Evolutionary conservation across 2,113 vertebrate species (phyloP), one percentile per base, ranked within the genome.

Genomic region (Phrynosoma platyrhinos): DNA sequence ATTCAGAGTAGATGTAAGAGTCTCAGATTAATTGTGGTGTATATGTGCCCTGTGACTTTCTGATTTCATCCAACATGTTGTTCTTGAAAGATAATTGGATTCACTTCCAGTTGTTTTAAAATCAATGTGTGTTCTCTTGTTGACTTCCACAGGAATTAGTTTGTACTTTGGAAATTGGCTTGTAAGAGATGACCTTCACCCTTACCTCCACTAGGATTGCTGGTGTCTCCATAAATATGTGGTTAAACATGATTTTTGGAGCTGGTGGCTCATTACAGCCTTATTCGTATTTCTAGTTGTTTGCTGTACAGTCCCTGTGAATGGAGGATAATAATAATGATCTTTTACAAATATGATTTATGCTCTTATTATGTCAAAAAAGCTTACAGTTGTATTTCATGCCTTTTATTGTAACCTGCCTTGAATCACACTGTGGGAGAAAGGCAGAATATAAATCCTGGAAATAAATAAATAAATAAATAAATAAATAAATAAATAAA

Each of bases 201-300:
- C 23, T 62, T 14, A 76, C 21, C 6, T 64, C 12, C 21, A 40
- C n/a, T 62, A 32, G 9, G 14, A 42, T 64, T 64, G 13, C 30
- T 9, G 32, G 0, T 5, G 66, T 47, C 9, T 84, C 58, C 52
- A 66, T 55, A 53, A 30, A 77, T 2, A 32, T 87, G 81, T 0
- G 12, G 52, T 5, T 82, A 71, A 30, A n/a, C 71, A 42, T 7
- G 0, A 2, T 83, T 85, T 72, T 55, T 93, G 47, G 4, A 32
- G 0, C 64, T 68, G 90, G 13, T 78, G 85, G 52, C 91, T 92
- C 40, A 52, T 77, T 92, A 91, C 82, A 92, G 66, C 72, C 78
- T n/a, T 91, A 81, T 79, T 86, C 88, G 74, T 89, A 1, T 82
- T 16, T 21, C 20, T 30, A 52, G 4, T 7, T 47, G 25, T 58